Base-by-base conservation (phyloP, 2,888 invertebrate genomes). In the Andricus curvator region DNA sequence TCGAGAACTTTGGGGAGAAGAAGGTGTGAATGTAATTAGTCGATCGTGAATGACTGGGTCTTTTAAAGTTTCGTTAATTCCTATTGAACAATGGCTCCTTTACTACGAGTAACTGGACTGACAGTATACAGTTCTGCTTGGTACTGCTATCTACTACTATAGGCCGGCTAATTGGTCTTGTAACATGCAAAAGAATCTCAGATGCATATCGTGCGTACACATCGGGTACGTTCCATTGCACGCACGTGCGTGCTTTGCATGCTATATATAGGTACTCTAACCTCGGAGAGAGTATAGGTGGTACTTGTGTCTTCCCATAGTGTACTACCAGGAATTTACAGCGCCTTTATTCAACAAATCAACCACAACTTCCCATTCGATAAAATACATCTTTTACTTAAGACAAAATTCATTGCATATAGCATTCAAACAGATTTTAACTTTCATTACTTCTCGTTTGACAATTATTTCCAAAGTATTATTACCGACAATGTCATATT, bases 131-230 rank as follows among this genome's bases (percentile, higher is more conserved):
- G 64, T 64, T 66, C n/a, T 51, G 44, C 62, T 62, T 48, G n/a
- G 74, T 74, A 66, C 48, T 65, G 29, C 44, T 60, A 41, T 29
- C 60, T 70, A 56, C 67, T 44, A 37, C 37, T 37, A 8, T 37
- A 51, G 29, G 15, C 33, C 51, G 60, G 66, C 67, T 74, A 74
- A 74, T 74, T 74, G 74, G 74, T 56, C 74, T 56, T 74, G 56
- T 44, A 62, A 13, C 44, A 60, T 56, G 74, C 74, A 4, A 78
- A 70, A 82, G 77, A 85, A 85, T 87, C 83, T 85, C 68, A 81
- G 81, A 79, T 64, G 82, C 82, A 81, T 83, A 86, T 86, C 82
- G 86, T 82, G 79, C 79, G 83, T 66, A 81, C 51, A 77, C 77
- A 67, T 67, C 44, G 62, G 68, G 64, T 65, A 82, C 84, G 80